Percentiles rank a stretch among this genome's conserved stretches.
Evolutionary conservation across 2,113 vertebrate genomes (phyloP).

Genomic region (Candoia aspera): DNA sequence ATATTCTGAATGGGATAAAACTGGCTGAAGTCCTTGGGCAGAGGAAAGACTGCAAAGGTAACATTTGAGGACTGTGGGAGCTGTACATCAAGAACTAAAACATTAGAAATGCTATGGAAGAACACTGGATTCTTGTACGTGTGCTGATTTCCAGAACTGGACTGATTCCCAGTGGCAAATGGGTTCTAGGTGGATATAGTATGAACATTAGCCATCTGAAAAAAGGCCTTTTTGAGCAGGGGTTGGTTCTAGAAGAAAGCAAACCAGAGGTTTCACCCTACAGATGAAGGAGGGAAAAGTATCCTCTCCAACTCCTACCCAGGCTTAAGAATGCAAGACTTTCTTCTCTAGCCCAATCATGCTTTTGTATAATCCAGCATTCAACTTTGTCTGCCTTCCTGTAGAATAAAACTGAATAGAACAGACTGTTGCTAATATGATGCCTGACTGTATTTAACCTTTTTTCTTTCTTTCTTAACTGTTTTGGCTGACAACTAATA

Average conservation of each 20-base stretch:
- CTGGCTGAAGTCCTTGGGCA: not conserved
- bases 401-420: not conserved
- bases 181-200: not conserved
- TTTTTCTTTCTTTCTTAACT: not conserved
- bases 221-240: not conserved
- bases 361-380: not conserved
- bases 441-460: not conserved
- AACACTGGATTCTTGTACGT: not conserved
- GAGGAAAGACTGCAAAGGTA: not conserved
- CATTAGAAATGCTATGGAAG: not conserved
- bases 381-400: not conserved
- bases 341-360: not conserved
- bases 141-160: not conserved
- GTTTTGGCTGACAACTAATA: not conserved
- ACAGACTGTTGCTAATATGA: not conserved
- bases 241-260: not conserved
- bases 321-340: not conserved
- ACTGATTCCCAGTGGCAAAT: not conserved
- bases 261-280: not conserved
- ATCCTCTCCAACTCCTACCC: not conserved
- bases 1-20: not conserved
- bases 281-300: not conserved
- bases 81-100: not conserved
- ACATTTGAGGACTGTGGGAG: not conserved
- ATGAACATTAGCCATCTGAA: not conserved